Conservation (phyloP, 2,888 invertebrate species). For the Drosophila fungiperda region DNA sequence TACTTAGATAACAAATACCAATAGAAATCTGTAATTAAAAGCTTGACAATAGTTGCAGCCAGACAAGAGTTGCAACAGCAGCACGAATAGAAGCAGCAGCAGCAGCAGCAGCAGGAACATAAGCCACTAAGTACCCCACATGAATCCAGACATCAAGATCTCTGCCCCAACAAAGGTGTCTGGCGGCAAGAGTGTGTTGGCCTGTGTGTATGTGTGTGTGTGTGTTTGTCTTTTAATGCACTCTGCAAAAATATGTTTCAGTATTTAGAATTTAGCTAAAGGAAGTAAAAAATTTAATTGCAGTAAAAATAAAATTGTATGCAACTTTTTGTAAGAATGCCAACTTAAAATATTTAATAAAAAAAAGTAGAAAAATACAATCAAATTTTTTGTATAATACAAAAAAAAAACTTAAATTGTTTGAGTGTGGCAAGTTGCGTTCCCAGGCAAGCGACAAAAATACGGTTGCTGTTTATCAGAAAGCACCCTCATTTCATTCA, state of each 20-base stretch:
- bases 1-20: slow-evolving; percentile 40
- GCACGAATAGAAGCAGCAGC: neutral
- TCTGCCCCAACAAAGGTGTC: slow-evolving; percentile 67
- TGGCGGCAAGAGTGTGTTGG: slow-evolving; percentile 36
- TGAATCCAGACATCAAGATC: slow-evolving; percentile 70
- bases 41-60: slow-evolving; percentile 62
- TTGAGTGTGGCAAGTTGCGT: slow-evolving; percentile 11
- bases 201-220: neutral
- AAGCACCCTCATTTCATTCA: slow-evolving; percentile 41
- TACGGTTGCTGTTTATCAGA: slow-evolving; percentile 45
- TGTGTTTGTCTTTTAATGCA: slow-evolving; percentile 14
- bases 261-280: neutral
- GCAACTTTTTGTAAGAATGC: neutral
- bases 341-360: neutral
- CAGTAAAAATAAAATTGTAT: too few species aligned
- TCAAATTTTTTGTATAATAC: too few species aligned
- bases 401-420: neutral
- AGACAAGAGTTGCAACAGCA: slow-evolving; percentile 13
- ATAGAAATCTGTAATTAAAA: slow-evolving; percentile 67
- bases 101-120: neutral
- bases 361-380: neutral
- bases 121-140: slow-evolving; percentile 56
- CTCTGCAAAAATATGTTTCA: neutral
- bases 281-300: too few species aligned
- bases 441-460: slow-evolving; percentile 28